These are phyloP conservation scores for Rachycentron canadum DNA, from an alignment of 2,797 vertebrate genomes.

Conservation along the genomic window DNA sequence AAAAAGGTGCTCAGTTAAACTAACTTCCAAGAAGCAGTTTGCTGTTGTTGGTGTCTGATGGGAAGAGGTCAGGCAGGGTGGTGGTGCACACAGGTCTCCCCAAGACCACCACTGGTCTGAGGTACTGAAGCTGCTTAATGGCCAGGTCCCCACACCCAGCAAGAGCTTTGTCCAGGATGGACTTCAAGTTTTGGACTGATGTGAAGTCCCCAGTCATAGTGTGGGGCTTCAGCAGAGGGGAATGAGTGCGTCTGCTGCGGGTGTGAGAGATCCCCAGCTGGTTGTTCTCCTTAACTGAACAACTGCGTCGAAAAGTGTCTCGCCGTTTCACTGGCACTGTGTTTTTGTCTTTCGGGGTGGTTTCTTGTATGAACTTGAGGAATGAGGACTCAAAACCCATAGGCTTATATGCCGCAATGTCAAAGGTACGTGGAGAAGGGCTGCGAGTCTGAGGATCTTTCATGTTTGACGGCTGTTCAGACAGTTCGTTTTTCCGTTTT, in stretches of 20 bases:
- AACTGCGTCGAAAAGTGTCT: constrained; percentile 78
- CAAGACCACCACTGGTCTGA: constrained; percentile 98
- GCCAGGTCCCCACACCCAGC: constrained; percentile 97
- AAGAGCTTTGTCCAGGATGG: constrained; percentile 96
- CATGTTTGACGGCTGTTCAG: constrained; percentile 78
- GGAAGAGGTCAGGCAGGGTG: constrained; percentile 91
- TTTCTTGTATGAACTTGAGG: constrained; percentile 96
- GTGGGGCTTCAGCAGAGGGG: constrained; percentile 87
- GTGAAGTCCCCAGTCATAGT: constrained; percentile 84
- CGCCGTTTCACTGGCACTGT: constrained; percentile 71
- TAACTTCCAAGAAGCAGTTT: constrained; percentile 93
- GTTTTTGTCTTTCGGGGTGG: constrained; percentile 85
- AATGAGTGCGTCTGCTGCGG: constrained; percentile 82
- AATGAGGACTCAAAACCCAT: constrained; percentile 97
- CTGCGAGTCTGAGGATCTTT: constrained; percentile 72
- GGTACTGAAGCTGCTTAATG: constrained; percentile 99
- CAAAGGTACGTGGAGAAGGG: constrained; percentile 83
- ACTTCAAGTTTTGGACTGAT: constrained; percentile 93
- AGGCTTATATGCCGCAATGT: constrained; percentile 93
- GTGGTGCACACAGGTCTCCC: constrained; percentile 93
- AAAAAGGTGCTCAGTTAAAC: constrained; percentile 63
- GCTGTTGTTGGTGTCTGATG: constrained; percentile 90
- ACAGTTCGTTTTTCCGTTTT: constrained; percentile 89
- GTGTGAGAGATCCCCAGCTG: constrained; percentile 83
- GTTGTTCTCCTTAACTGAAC: constrained; percentile 89